These are phyloP conservation scores for Sebastes kiyomatsui DNA, from an alignment of 2,797 vertebrate species.

Conservation along the genomic window DNA sequence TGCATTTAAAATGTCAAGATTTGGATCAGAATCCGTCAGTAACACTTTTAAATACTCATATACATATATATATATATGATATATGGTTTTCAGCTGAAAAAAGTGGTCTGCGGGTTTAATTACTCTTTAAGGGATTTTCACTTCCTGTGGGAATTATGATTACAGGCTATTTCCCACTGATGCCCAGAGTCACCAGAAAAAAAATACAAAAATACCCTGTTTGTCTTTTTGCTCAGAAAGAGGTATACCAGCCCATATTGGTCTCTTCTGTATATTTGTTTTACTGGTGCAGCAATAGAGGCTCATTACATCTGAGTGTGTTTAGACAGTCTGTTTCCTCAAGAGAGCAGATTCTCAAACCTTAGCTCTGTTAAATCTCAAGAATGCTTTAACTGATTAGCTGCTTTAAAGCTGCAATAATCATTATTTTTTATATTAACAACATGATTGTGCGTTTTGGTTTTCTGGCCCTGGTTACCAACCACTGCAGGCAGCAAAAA, in stretches of 20 bases:
- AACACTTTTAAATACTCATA: no score
- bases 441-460: background rate
- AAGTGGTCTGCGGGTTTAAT: no score
- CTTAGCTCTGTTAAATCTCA: background rate
- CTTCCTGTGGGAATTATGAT: conserved; percentile 15
- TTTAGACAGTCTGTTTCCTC: background rate
- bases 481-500: background rate
- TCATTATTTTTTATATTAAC: background rate
- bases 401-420: background rate
- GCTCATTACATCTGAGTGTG: background rate
- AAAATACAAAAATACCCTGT: conserved; percentile 3
- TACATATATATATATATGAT: no score
- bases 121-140: background rate
- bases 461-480: background rate
- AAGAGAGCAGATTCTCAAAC: background rate
- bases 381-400: background rate
- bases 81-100: no score
- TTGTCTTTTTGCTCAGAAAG: background rate
- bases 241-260: background rate
- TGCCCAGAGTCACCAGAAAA: background rate
- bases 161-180: background rate
- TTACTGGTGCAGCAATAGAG: background rate
- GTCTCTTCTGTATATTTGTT: conserved; percentile 21
- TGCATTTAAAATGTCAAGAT: no score
- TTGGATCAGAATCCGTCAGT: no score